Evolutionary conservation across 53 echinoderm and acorn worm species (phyloP), one percentile per base, ranked within the genome.

Genomic region (Stichopus horrens): DNA sequence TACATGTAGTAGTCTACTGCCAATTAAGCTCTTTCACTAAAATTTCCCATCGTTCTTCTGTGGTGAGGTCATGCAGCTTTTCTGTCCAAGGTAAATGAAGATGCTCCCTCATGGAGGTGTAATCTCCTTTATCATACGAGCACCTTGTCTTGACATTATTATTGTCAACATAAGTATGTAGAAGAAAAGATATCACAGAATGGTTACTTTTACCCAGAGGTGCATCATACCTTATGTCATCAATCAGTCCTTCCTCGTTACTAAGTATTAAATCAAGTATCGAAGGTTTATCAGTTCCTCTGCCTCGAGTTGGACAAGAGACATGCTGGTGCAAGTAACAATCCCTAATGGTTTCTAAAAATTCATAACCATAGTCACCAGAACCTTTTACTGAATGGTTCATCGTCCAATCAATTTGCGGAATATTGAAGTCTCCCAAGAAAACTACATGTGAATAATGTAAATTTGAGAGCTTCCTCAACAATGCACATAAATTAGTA

Each of bases 71-170:
- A 74, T 74, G 23, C 75, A 74, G 19, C 18, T 74, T 74, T 74
- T 74, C 75, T 74, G 20, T 7, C 5, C 75, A 74, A 74, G 75
- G 75, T 74, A 74, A 20, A 74, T 9, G 9, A 74, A 23, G 20
- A 23, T 74, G 20, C 75, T 74, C 75, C 75, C 23, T 74, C 75
- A 74, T 74, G 75, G 75, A 74, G 75, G 75, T 74, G 20, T n/a
- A 2, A 74, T 74, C 75, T 74, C 4, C 75, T 21, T 21, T 74
- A 74, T 74, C 75, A 74, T 4, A 74, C 75, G 18, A 23, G 18
- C 5, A n/a, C 23, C 75, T 67, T 18, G 1, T 67, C 11, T 18
- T 67, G 18, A 18, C 18, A 67, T 67, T 37, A 37, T 37, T 37
- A 37, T 37, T 0, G 37, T 37, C 37, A 37, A 37, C 37, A 37